Evolutionary conservation across 1,140 invertebrate genomes (phyloP).

Genomic region (Mycetomoellerius zeteki): DNA sequence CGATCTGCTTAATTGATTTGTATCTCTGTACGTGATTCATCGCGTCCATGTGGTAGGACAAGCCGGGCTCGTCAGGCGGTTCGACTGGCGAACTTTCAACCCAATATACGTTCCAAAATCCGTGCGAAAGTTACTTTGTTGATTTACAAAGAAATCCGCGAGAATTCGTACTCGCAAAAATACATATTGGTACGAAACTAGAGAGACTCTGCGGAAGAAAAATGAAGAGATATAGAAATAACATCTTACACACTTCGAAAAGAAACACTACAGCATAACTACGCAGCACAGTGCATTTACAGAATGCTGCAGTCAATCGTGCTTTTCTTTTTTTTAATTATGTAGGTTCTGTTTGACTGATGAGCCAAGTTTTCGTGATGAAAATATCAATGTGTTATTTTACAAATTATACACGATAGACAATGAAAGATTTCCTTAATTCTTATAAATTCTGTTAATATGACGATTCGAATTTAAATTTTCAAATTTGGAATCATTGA

Average conservation of each 20-base stretch:
- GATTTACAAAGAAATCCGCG: background rate
- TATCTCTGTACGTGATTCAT: conserved; percentile 83
- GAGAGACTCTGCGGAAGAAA: background rate
- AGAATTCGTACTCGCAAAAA: background rate
- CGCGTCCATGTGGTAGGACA: conserved; percentile 22
- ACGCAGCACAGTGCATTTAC: background rate
- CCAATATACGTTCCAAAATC: background rate
- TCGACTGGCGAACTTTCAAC: conserved; percentile 10
- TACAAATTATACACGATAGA: background rate
- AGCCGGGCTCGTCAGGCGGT: conserved; percentile 4
- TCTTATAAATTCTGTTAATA: background rate
- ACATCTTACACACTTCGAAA: background rate
- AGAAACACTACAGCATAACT: background rate
- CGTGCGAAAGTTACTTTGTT: background rate
- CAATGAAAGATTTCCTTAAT: background rate
- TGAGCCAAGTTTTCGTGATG: background rate
- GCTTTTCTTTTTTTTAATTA: background rate
- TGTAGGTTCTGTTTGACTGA: background rate
- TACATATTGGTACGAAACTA: background rate
- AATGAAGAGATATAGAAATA: conserved; percentile 2
- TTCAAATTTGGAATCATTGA: background rate
- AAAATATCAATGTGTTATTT: background rate
- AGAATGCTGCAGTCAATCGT: background rate
- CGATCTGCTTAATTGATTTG: conserved; percentile 84
- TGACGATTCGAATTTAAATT: background rate